These are phyloP conservation scores for Cirrhinus mrigala DNA, from an alignment of 2,797 vertebrate species.

Conservation along the genomic window DNA sequence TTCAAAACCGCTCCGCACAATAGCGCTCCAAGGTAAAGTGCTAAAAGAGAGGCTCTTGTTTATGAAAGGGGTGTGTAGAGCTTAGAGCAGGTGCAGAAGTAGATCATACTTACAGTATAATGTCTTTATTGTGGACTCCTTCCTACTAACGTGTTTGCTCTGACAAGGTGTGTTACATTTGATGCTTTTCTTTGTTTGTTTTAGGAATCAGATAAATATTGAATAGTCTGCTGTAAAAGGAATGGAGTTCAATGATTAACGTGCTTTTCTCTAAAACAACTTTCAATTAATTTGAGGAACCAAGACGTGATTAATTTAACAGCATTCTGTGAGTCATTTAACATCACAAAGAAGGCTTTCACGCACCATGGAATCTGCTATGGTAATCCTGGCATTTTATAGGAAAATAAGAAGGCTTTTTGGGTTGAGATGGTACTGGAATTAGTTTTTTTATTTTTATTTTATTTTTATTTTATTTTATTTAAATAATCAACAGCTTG, in stretches of 20 bases:
- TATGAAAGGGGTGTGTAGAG: conserved; percentile 48
- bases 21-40: conserved; percentile 30
- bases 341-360: not conserved
- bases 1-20: not conserved
- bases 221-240: not conserved
- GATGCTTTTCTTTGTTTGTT: conserved; percentile 31
- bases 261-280: not conserved
- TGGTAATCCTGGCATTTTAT: not conserved
- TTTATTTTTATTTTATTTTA: no score
- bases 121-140: conserved; percentile 31
- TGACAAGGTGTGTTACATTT: conserved; percentile 19
- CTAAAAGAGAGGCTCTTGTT: conserved; percentile 44
- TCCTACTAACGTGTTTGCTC: conserved; percentile 13
- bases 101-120: conserved; percentile 22
- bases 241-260: conserved; percentile 41
- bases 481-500: no score
- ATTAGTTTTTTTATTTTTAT: not conserved
- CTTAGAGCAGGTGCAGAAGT: conserved; percentile 29
- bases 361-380: not conserved
- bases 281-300: not conserved
- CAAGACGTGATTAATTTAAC: not conserved
- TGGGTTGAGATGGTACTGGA: not conserved
- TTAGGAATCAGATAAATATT: conserved; percentile 40
- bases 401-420: not conserved
- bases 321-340: not conserved